Evolutionary conservation across 37 sponge, comb jelly and placozoan species (phyloP).

Genomic region (Oopsacas minuta): DNA sequence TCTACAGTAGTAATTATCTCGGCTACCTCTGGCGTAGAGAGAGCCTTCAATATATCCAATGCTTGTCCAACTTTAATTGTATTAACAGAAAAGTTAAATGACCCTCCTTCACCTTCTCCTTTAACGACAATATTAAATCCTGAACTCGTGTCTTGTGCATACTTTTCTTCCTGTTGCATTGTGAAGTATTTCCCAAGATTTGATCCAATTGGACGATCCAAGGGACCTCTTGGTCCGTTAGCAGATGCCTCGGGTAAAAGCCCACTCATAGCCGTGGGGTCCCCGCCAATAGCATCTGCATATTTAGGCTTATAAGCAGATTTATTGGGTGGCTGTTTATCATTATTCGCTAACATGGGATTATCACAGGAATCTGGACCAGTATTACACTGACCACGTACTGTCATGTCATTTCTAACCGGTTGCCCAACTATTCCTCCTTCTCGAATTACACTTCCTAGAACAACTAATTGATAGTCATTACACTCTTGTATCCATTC

Average conservation of each 20-base stretch:
- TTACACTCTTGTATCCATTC: not conserved
- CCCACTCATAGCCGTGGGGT: not conserved
- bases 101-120: not conserved
- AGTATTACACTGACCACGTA: not conserved
- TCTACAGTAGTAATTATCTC: not conserved
- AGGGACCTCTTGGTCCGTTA: not conserved
- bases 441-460: not conserved
- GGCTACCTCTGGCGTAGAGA: not conserved
- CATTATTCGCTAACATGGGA: not conserved
- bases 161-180: not conserved
- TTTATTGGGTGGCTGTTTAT: not conserved
- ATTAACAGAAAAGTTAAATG: not conserved
- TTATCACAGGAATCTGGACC: not conserved
- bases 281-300: not conserved
- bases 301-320: not conserved
- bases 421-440: not conserved
- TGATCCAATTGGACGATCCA: not conserved
- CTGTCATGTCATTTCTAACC: not conserved
- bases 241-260: not conserved
- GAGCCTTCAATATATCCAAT: not conserved
- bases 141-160: not conserved
- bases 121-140: not conserved
- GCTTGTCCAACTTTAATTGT: not conserved
- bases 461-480: not conserved
- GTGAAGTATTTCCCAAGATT: not conserved